Evolutionary conservation across 2,113 vertebrate genomes (phyloP).

Genomic region (Silurus glanis): DNA sequence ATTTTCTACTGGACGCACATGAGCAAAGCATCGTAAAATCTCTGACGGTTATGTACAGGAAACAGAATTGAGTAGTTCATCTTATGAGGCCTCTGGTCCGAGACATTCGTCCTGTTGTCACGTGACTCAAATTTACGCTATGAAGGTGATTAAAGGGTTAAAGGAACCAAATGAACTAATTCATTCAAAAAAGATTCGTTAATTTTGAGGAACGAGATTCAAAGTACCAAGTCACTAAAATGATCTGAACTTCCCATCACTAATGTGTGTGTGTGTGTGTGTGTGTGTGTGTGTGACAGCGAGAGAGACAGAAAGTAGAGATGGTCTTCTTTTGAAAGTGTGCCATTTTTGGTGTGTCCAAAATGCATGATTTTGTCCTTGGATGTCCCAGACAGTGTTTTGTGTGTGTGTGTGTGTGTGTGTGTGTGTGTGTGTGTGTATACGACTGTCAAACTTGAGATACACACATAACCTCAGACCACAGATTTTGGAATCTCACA

Average conservation of each 20-base stretch:
- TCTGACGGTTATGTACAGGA: too few species aligned
- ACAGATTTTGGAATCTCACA: conserved; percentile 73
- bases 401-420: conserved; percentile 26
- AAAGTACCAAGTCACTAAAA: not conserved
- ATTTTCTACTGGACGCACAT: too few species aligned
- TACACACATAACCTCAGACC: conserved; percentile 62
- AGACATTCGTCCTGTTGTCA: too few species aligned
- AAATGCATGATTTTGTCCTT: conserved; percentile 55
- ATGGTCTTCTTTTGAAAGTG: not conserved
- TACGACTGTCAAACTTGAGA: conserved; percentile 27
- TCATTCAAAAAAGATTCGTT: too few species aligned
- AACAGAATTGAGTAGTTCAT: too few species aligned
- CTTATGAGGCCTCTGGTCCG: too few species aligned
- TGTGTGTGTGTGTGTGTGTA: conserved; percentile 20
- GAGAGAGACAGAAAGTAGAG: not conserved
- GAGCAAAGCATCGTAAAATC: too few species aligned
- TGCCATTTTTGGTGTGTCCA: conserved; percentile 2
- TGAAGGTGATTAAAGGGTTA: too few species aligned
- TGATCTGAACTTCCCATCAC: not conserved
- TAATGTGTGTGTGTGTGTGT: not conserved
- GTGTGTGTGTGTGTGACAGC: not conserved
- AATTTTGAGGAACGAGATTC: too few species aligned
- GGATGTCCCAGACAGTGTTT: conserved; percentile 54
- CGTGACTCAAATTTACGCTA: too few species aligned
- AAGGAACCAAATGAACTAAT: too few species aligned